Base-by-base conservation (phyloP, 1,140 invertebrate species). In the Drosophila simulans region DNA sequence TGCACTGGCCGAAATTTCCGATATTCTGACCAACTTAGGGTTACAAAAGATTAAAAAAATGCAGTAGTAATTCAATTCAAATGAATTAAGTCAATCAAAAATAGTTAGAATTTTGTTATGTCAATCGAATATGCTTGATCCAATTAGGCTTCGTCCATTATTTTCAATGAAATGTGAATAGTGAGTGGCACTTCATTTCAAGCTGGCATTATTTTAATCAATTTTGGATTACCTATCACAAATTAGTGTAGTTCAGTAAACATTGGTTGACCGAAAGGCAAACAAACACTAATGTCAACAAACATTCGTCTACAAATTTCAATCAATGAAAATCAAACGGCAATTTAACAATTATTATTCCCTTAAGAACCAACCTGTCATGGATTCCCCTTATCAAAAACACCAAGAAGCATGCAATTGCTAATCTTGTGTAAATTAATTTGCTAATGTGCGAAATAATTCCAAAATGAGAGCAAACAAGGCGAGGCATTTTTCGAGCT, bases 1-100 rank as follows among this genome's bases (percentile, higher is more conserved):
- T 82, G 66, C 83, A 86, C 83, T 72, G 54, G 0, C 8, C 45
- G 34, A 83, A 76, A 76, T 48, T 53, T 17, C 7, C 17, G 20
- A 43, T 15, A 42, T 37, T 48, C 1, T 62, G 25, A 46, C 15
- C 15, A 17, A 8, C 2, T 2, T 42, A 5, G 0, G 13, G 37
- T 39, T 37, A 12, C 3, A 5, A 13, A 13, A 0, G 12, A 37
- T 13, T n/a, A 5, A 2, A 5, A 2, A 5, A n/a, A n/a, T 17
- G 10, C 5, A 17, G 5, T 3, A 39, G 0, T 39, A 39, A 13
- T 13, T 39, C 2, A 13, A n/a, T n/a, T n/a, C 0, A n/a, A 39
- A 39, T 12, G 13, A 12, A 31, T 8, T 8, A 31, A 31, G 27
- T 2, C 2, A 31, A 31, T 8, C 27, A 31, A 31, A 31, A 31